These are phyloP conservation scores for Platichthys flesus DNA, from an alignment of 2,113 vertebrate genomes.

Conservation along the genomic window DNA sequence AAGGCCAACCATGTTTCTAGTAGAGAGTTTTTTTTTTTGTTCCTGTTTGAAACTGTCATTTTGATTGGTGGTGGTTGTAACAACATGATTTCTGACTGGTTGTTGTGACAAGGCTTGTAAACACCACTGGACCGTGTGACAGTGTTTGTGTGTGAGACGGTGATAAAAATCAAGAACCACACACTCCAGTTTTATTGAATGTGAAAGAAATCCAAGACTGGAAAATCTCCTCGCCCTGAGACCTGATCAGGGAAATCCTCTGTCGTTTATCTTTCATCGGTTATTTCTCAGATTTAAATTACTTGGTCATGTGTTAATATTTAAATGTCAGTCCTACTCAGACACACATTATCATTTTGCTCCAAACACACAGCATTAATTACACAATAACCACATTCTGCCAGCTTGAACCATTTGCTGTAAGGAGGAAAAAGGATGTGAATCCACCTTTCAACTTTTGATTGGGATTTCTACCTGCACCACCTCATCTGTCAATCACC, in stretches of 20 bases:
- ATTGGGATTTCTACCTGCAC: not conserved
- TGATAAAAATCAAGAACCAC: slow-evolving; percentile 53
- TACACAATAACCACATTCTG: too few species aligned
- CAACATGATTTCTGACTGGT: slow-evolving; percentile 35
- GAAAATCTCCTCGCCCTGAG: too few species aligned
- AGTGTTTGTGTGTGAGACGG: slow-evolving; percentile 37
- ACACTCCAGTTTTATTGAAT: slow-evolving; percentile 32
- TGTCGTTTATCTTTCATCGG: too few species aligned
- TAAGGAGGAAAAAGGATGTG: too few species aligned
- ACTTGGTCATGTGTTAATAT: too few species aligned
- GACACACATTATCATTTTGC: too few species aligned
- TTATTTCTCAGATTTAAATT: too few species aligned
- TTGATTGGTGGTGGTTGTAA: slow-evolving; percentile 41
- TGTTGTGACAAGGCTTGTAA: slow-evolving; percentile 69
- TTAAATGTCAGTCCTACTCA: too few species aligned
- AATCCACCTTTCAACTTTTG: too few species aligned
- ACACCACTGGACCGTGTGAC: slow-evolving; percentile 45
- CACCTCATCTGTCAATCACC: not conserved
- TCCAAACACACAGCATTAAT: too few species aligned
- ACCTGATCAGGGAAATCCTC: too few species aligned
- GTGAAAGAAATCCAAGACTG: slow-evolving; percentile 5
- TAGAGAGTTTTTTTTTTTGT: not conserved
- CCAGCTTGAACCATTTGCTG: too few species aligned
- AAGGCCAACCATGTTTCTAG: slow-evolving; percentile 7
- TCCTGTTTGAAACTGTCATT: slow-evolving; percentile 33